Conservation (phyloP, 2,113 vertebrate genomes). For the Electrona antarctica region DNA sequence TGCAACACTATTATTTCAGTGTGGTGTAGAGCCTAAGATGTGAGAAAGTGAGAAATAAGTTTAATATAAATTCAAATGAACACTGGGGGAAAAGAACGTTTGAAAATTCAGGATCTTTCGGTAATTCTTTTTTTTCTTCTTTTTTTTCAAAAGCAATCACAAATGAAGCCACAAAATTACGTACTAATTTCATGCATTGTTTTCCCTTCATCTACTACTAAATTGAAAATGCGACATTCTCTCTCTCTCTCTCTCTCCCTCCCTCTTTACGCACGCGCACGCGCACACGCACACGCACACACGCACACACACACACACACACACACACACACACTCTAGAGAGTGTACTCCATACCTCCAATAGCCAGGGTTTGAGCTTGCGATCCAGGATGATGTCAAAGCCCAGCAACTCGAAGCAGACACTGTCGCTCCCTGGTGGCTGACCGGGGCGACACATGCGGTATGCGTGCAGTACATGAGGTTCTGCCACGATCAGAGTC, state of each 20-base stretch:
- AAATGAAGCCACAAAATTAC: too few relatives aligned
- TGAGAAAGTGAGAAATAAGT: too few relatives aligned
- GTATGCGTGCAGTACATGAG: constrained; percentile 95
- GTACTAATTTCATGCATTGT: too few relatives aligned
- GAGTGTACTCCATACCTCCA: constrained; percentile 85
- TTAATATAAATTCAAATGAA: too few relatives aligned
- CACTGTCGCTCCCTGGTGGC: constrained; percentile 94
- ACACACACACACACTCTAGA: not conserved
- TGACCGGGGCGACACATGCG: constrained; percentile 98
- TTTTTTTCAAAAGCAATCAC: too few relatives aligned
- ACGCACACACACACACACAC: not conserved
- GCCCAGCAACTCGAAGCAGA: constrained; percentile 97
- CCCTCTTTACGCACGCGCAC: not conserved
- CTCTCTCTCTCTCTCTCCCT: not conserved
- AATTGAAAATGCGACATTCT: not conserved
- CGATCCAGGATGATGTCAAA: constrained; percentile 97
- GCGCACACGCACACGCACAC: not conserved
- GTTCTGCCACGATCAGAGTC: constrained; percentile 95
- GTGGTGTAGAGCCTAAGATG: too few relatives aligned
- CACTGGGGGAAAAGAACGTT: too few relatives aligned
- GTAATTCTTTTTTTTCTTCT: too few relatives aligned
- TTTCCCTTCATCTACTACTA: too few relatives aligned
- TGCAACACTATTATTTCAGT: too few relatives aligned
- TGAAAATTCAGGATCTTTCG: too few relatives aligned
- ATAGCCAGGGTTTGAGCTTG: constrained; percentile 97